These are phyloP conservation scores for Amazona guildingii DNA, from an alignment of 2,113 vertebrate genomes.

Conservation along the genomic window DNA sequence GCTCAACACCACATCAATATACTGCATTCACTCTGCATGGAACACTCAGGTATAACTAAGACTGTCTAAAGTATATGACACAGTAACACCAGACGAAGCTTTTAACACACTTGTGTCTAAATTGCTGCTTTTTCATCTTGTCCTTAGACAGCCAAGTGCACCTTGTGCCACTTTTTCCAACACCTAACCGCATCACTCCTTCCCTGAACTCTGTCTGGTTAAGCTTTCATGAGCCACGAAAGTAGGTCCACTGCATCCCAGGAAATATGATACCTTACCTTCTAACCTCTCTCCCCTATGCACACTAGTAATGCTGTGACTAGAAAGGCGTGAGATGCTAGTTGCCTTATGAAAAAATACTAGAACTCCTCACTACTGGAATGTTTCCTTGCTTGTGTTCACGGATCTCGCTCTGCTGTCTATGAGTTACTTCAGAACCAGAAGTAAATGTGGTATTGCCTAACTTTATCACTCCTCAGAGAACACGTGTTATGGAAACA, in stretches of 20 bases:
- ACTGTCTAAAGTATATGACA: background rate
- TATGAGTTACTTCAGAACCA: background rate
- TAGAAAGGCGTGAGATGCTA: background rate
- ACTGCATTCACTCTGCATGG: background rate
- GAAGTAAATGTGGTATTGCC: background rate
- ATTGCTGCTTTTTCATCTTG: background rate
- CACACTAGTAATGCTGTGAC: background rate
- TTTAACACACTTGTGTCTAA: background rate
- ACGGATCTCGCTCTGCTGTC: fast-evolving
- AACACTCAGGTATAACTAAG: background rate
- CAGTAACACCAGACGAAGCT: background rate
- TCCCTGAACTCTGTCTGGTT: background rate
- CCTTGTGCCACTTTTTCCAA: background rate
- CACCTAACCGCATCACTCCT: fast-evolving
- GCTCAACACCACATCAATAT: background rate
- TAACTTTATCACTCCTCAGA: background rate
- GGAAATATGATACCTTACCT: background rate
- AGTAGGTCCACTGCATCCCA: background rate
- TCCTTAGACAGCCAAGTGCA: background rate
- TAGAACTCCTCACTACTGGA: background rate
- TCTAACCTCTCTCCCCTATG: background rate
- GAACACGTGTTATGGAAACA: fast-evolving
- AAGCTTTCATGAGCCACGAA: background rate
- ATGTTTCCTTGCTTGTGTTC: background rate
- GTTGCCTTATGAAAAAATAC: background rate